A percentile compares a stretch with the other conserved stretches of the same genome.
Evolutionary conservation across 2,797 vertebrate species (phyloP).

Genomic region (Pitangus sulphuratus): DNA sequence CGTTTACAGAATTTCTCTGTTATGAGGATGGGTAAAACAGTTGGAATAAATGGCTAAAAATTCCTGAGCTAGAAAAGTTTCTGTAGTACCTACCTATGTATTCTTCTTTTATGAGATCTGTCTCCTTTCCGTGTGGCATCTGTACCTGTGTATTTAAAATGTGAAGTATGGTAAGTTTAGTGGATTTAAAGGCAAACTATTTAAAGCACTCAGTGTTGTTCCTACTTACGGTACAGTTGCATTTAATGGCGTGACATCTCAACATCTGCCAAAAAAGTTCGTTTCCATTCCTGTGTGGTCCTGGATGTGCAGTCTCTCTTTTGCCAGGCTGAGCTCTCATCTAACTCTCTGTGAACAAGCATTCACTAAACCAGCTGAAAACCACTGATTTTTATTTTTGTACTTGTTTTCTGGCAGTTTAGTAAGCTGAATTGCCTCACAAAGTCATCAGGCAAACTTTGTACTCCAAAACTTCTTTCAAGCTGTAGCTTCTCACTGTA

Average conservation of each 20-base stretch:
- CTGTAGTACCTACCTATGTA: neutral
- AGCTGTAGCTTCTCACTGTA: neutral
- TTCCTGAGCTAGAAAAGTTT: neutral
- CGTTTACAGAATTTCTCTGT: neutral
- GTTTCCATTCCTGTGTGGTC: neutral
- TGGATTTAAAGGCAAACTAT: neutral
- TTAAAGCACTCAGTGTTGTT: neutral
- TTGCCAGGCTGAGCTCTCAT: neutral
- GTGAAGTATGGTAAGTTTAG: neutral
- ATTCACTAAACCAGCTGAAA: neutral
- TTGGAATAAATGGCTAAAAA: neutral
- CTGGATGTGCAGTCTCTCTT: fast-evolving
- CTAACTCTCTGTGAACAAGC: neutral
- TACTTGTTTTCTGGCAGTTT: neutral
- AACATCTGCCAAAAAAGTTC: neutral
- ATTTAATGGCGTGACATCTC: neutral
- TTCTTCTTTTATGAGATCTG: neutral
- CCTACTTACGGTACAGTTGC: neutral
- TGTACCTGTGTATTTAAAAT: neutral
- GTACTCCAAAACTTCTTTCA: neutral
- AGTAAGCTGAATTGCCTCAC: neutral
- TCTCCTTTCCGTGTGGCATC: neutral
- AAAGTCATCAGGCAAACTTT: neutral
- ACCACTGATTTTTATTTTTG: neutral
- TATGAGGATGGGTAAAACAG: neutral